Evolutionary conservation across 2,888 invertebrate species (phyloP).

Genomic region (Synergus gifuensis): DNA sequence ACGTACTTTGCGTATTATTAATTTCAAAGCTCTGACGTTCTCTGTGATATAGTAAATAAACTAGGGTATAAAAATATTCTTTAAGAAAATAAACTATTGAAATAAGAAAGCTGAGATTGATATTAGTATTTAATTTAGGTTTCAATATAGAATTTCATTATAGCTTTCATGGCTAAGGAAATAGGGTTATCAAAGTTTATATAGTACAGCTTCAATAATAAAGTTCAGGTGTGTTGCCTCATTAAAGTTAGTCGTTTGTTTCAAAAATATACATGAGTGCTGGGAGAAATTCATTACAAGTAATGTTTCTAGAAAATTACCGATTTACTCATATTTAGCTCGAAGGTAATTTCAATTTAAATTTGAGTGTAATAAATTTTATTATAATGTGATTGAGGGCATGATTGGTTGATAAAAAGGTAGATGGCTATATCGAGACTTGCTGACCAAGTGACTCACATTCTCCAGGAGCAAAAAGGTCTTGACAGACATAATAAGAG

Average conservation of each 20-base stretch:
- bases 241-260: too few species aligned
- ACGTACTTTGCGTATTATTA: background rate
- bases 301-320: too few species aligned
- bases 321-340: too few species aligned
- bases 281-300: too few species aligned
- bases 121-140: background rate
- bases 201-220: too few species aligned
- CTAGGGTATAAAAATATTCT: background rate
- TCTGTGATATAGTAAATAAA: background rate
- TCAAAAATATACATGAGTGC: too few species aligned
- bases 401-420: background rate
- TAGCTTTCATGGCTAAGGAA: background rate
- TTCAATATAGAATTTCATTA: background rate
- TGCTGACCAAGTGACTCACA: conserved; percentile 31
- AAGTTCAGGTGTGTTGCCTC: too few species aligned
- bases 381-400: background rate
- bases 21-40: background rate
- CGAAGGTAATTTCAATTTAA: background rate
- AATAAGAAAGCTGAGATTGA: background rate
- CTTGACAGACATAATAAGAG: conserved; percentile 42
- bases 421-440: conserved; percentile 1
- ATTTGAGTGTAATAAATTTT: background rate
- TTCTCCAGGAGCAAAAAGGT: conserved; percentile 37
- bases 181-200: background rate
- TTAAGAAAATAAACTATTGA: background rate